These are phyloP conservation scores for Chironomus tentans DNA, from an alignment of 2,888 invertebrate species.

Conservation along the genomic window DNA sequence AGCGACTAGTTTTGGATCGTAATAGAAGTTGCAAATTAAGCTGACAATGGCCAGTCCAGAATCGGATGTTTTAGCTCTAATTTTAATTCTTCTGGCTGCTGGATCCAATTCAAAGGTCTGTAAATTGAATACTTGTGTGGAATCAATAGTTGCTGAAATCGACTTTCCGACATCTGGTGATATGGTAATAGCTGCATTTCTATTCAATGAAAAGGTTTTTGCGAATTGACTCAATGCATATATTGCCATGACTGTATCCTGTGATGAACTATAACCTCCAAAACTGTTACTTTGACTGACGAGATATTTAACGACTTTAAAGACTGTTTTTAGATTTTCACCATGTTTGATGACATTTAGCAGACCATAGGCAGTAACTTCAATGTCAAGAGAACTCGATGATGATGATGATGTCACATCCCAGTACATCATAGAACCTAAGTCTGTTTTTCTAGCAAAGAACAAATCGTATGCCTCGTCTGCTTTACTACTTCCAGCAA, in stretches of 20 bases:
- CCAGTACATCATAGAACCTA: not conserved
- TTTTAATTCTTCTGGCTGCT: not conserved
- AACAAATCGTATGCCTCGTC: not conserved
- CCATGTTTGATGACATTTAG: not conserved
- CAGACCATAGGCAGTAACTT: not conserved
- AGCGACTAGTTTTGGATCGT: not conserved
- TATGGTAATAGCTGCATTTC: not conserved
- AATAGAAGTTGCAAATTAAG: constrained; percentile 11
- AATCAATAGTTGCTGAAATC: not conserved
- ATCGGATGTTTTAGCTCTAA: not conserved
- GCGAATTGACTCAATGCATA: not conserved
- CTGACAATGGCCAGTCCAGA: not conserved
- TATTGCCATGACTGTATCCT: not conserved
- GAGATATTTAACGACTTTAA: not conserved
- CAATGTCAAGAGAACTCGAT: not conserved
- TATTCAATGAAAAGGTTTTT: not conserved
- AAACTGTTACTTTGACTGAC: not conserved
- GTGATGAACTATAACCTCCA: not conserved
- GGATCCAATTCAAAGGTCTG: not conserved
- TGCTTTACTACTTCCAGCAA: not conserved
- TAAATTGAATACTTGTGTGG: not conserved
- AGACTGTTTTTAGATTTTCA: not conserved
- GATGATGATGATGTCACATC: not conserved
- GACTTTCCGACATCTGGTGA: not conserved
- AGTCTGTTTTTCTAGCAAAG: not conserved